A percentile compares a stretch with the other conserved stretches of the same genome.
Conservation (phyloP, 2,113 vertebrate species). For the Etia nguti region DNA sequence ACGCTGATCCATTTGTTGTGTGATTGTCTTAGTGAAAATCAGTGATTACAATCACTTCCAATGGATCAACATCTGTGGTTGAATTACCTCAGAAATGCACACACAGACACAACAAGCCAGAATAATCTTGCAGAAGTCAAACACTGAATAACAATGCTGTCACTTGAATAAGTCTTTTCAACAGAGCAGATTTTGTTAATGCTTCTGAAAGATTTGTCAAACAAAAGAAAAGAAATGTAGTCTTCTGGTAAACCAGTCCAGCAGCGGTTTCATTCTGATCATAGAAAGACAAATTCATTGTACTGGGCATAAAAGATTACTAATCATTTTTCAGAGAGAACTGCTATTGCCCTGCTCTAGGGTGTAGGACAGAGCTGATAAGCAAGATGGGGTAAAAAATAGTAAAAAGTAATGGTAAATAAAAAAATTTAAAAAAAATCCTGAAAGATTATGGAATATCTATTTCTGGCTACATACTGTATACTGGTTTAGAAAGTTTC, state of each 20-base stretch:
- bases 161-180: not conserved
- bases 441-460: not conserved
- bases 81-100: constrained; percentile 32
- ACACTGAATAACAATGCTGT: not conserved
- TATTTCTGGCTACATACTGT: not conserved
- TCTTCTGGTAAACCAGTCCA: not conserved
- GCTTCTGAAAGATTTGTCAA: not conserved
- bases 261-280: not conserved
- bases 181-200: not conserved
- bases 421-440: not conserved
- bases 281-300: not conserved
- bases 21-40: constrained; percentile 43
- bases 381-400: not conserved
- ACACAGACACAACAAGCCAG: not conserved
- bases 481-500: not conserved
- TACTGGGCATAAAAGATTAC: not conserved
- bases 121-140: not conserved
- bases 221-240: not conserved
- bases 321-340: not conserved
- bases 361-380: not conserved
- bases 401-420: not conserved
- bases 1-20: constrained; percentile 64
- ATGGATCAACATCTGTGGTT: not conserved
- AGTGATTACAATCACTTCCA: constrained; percentile 53
- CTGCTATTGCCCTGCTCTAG: not conserved